Evolutionary conservation across 2,888 invertebrate genomes (phyloP).

Genomic region (Drosophila robusta): DNA sequence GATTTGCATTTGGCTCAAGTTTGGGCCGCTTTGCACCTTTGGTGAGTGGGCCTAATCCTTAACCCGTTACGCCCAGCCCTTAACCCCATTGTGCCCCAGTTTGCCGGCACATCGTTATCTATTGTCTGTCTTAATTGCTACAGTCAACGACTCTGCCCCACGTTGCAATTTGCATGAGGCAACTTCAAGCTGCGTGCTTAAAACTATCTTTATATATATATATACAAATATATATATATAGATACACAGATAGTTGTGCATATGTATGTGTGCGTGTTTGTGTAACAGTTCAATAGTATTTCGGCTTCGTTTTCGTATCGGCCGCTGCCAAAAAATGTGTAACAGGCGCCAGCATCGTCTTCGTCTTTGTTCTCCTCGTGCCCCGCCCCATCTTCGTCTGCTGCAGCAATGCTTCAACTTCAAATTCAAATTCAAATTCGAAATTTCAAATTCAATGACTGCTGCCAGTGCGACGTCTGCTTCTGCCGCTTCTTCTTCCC

Average conservation of each 20-base stretch:
- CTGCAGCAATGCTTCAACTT: slow-evolving; percentile 59
- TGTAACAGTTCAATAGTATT: slow-evolving; percentile 57
- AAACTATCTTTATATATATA: not conserved
- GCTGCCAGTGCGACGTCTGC: slow-evolving; percentile 35
- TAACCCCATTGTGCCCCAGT: slow-evolving; percentile 50
- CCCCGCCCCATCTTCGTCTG: not conserved
- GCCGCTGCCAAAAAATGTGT: slow-evolving; percentile 29
- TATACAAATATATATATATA: not conserved
- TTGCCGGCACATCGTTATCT: slow-evolving; percentile 29
- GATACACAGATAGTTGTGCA: not conserved
- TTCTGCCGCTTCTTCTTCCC: not conserved
- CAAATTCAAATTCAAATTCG: slow-evolving; percentile 48
- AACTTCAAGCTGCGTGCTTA: slow-evolving; percentile 2
- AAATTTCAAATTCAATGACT: slow-evolving; percentile 56
- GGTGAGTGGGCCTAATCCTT: slow-evolving; percentile 18
- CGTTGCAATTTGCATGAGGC: slow-evolving; percentile 31
- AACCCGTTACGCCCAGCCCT: slow-evolving; percentile 14
- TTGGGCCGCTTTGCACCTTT: not conserved
- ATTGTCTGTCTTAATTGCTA: slow-evolving; percentile 65
- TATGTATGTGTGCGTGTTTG: slow-evolving; percentile 9
- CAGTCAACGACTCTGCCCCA: slow-evolving; percentile 41
- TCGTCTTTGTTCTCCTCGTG: slow-evolving; percentile 9
- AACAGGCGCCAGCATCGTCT: slow-evolving; percentile 34
- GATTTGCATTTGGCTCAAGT: slow-evolving; percentile 6
- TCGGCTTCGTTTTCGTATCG: slow-evolving; percentile 15